Conservation (phyloP, 2,888 invertebrate genomes). For the Euzophera pinguis region DNA sequence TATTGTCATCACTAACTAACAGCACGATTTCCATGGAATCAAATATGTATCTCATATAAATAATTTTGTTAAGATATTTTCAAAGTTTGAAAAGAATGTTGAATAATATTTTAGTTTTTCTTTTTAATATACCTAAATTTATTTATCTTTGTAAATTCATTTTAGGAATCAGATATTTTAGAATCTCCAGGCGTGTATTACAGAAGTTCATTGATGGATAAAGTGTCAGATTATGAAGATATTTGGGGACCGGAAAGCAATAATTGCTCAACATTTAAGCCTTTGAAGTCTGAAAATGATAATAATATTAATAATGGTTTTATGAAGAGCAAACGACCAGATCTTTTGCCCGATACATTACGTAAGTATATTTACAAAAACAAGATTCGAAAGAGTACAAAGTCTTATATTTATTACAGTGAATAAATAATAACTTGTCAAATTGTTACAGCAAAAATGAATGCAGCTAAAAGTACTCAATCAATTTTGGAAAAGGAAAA, state of each 20-base stretch:
- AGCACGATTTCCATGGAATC: slow-evolving; percentile 31
- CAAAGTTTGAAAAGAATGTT: neutral
- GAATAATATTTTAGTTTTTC: neutral
- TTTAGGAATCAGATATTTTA: slow-evolving; percentile 88
- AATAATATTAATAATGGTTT: slow-evolving; percentile 68
- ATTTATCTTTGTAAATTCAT: slow-evolving; percentile 15
- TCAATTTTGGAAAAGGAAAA: slow-evolving; percentile 73
- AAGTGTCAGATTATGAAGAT: slow-evolving; percentile 97
- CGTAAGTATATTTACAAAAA: slow-evolving; percentile 49
- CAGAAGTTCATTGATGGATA: slow-evolving; percentile 92
- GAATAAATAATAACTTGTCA: neutral
- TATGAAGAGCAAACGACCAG: slow-evolving; percentile 79
- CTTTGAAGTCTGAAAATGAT: slow-evolving; percentile 62
- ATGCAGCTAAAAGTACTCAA: slow-evolving; percentile 66
- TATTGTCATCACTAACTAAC: slow-evolving; percentile 56
- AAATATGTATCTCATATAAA: neutral
- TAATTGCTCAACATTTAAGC: slow-evolving; percentile 70
- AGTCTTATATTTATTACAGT: no score
- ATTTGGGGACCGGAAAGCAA: slow-evolving; percentile 89
- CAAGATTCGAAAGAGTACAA: no score
- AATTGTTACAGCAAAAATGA: slow-evolving; percentile 62
- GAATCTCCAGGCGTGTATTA: slow-evolving; percentile 91
- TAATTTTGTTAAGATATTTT: neutral
- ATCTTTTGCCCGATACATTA: slow-evolving; percentile 81
- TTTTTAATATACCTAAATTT: neutral